These are phyloP conservation scores for Zenarchopterus dispar DNA, from an alignment of 2,797 vertebrate species.

Conservation along the genomic window DNA sequence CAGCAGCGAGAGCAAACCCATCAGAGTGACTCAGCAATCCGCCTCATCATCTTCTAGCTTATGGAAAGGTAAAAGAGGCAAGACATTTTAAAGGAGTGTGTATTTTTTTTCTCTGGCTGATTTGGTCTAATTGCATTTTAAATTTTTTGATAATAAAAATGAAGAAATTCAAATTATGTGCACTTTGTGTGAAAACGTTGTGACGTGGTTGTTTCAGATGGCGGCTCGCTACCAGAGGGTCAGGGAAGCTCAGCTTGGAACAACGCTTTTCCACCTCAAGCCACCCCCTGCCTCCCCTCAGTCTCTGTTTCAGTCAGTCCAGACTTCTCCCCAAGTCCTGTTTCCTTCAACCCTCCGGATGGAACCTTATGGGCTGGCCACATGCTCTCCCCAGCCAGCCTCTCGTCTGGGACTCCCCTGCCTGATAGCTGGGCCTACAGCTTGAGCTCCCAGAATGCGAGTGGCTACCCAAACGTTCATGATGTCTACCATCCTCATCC, in stretches of 20 bases:
- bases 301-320: conserved; percentile 86
- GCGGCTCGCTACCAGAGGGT: conserved; percentile 81
- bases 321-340: conserved; percentile 87
- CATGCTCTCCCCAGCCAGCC: conserved; percentile 86
- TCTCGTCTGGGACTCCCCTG: conserved; percentile 81
- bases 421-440: conserved; percentile 93
- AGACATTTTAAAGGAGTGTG: not conserved
- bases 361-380: conserved; percentile 90
- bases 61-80: conserved; percentile 89
- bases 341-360: conserved; percentile 87
- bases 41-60: conserved; percentile 63
- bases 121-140: no score
- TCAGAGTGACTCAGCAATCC: conserved; percentile 59
- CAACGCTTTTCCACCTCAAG: conserved; percentile 88
- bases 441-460: conserved; percentile 88
- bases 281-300: conserved; percentile 85
- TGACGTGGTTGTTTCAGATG: conserved; percentile 81
- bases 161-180: no score
- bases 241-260: conserved; percentile 91
- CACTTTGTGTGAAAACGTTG: conserved; percentile 1
- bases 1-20: conserved; percentile 68
- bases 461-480: conserved; percentile 90
- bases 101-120: not conserved
- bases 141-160: not conserved
- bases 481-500: conserved; percentile 89